Base-by-base conservation (phyloP, 35 echinoderm and acorn worm species). In the Diadema setosum region DNA sequence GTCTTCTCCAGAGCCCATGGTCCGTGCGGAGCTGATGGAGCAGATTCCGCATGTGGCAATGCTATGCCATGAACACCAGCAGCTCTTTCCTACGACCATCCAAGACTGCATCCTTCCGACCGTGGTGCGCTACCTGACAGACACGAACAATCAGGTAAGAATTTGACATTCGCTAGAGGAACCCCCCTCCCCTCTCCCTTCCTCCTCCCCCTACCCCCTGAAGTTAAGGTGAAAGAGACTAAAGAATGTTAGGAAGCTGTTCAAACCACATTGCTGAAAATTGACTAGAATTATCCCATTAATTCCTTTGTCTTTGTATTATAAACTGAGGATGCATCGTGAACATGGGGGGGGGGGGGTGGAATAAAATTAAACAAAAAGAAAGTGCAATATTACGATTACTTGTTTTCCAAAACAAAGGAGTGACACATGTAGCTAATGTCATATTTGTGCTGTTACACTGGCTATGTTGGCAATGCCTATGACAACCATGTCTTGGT, bases 11-110 rank as follows among this genome's bases (percentile, higher is more conserved):
- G 96, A 99, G 64, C 96, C 96, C 2, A 88, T 94, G 74, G 96
- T 99, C 44, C 92, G 96, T 44, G 93, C 96, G 0, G 96, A 99
- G 86, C 61, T 99, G 56, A 99, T 99, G 96, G 96, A 99, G 70
- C 96, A 99, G 81, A 94, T 99, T 12, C 96, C 96, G 0, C 96
- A 99, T 55, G 89, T 99, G 29, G 96, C 96, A 12, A 99, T 99
- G 96, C 86, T 99, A 23, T 99, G 96, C 61, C 90, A 91, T 16
- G 96, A 99, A 42, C 91, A 99, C 46, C 80, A 82, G 34, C 55
- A 83, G 17, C 88, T 82, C 83, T 99, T 99, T 41, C 90, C 96
- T 0, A 63, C 91, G 17, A 99, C 92, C 20, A 91, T 99, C 70
- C 90, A 94, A 57, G 85, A 92, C 17, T 92, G 82, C 40, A 89